Conservation (phyloP, 2,113 vertebrate species). For the Melanocharis versteri region DNA sequence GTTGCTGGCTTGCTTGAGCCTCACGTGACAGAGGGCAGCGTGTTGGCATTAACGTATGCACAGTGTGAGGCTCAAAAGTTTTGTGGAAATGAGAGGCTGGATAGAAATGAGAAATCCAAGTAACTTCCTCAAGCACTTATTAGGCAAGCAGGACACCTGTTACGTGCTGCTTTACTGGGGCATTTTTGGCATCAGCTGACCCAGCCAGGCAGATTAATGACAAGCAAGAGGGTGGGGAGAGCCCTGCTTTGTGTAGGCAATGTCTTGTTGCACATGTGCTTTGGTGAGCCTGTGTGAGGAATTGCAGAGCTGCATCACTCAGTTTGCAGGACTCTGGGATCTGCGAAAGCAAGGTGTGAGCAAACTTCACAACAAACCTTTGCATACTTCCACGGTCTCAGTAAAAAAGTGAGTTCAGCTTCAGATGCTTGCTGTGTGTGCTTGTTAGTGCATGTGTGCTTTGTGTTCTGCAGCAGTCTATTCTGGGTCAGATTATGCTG, state of each 20-base stretch:
- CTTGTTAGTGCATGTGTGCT: rapidly evolving
- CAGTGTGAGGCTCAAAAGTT: background rate
- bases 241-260: background rate
- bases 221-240: background rate
- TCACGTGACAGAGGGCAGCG: rapidly evolving
- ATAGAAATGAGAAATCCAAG: background rate
- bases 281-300: background rate
- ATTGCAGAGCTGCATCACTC: background rate
- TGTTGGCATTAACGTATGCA: rapidly evolving
- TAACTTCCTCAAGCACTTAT: background rate
- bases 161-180: rapidly evolving
- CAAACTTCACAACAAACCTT: background rate
- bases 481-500: background rate
- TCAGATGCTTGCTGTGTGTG: rapidly evolving
- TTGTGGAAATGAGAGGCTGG: background rate
- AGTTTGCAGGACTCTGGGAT: rapidly evolving
- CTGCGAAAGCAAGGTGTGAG: background rate
- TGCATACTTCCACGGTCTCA: background rate
- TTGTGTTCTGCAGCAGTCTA: background rate
- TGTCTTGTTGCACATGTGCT: rapidly evolving
- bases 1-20: background rate
- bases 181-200: background rate
- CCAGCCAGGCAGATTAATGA: background rate
- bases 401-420: background rate
- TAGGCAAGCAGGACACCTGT: background rate